A percentile compares a stretch with the other conserved stretches of the same genome.
These are phyloP conservation scores for Rhynchomys soricoides DNA, from an alignment of 2,113 vertebrate species.

Conservation along the genomic window DNA sequence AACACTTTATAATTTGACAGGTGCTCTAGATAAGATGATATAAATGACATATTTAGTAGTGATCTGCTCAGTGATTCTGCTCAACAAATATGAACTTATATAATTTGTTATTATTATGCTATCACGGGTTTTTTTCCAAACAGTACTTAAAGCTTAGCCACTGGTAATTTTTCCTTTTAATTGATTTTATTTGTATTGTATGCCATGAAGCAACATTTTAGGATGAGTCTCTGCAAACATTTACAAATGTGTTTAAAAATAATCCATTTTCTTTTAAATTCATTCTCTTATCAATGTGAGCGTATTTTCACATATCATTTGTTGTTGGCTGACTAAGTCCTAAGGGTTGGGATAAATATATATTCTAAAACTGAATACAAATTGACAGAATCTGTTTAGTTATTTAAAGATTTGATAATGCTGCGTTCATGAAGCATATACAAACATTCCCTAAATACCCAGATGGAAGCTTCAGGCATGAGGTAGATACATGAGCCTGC, in stretches of 20 bases:
- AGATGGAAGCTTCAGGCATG: background rate
- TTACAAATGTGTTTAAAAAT: constrained; percentile 33
- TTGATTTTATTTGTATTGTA: background rate
- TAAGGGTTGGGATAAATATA: background rate
- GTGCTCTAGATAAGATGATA: background rate
- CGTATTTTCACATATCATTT: background rate
- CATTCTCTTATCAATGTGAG: background rate
- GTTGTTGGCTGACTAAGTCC: background rate
- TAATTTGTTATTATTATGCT: background rate
- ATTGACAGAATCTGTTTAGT: background rate
- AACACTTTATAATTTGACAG: background rate
- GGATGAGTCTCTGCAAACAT: background rate
- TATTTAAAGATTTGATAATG: background rate
- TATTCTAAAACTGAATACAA: background rate
- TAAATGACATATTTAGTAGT: background rate
- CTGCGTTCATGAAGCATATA: background rate
- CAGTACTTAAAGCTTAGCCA: background rate
- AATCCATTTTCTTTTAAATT: constrained; percentile 22
- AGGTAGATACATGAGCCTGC: background rate
- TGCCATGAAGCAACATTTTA: background rate
- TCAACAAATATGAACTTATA: constrained; percentile 13
- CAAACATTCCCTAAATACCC: background rate
- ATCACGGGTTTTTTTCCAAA: background rate
- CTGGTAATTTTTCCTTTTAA: background rate
- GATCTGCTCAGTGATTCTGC: background rate